phyloP scores from a whole-genome alignment of 2,888 invertebrate species.

The Agrenia bidenticulata region DNA sequence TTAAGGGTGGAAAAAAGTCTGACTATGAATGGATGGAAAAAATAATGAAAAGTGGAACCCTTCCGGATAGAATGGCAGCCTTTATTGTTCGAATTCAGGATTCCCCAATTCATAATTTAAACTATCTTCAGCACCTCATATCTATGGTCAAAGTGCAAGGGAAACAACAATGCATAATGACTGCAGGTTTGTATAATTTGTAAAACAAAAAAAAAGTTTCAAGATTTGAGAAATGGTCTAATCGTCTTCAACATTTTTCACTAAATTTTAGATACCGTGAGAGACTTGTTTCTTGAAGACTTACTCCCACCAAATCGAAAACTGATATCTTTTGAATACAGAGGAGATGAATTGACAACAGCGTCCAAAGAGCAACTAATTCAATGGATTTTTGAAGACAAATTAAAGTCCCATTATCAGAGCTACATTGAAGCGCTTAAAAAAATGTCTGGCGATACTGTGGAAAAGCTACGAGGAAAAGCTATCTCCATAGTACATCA shows the following conservation, averaged over 20 bases:
- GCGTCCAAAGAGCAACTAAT: slow-evolving; percentile 67
- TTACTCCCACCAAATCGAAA: slow-evolving; percentile 68
- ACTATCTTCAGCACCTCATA: slow-evolving; percentile 69
- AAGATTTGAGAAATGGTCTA: no score
- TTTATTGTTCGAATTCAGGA: slow-evolving; percentile 78
- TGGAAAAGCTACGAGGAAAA: slow-evolving; percentile 78
- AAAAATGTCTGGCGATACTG: slow-evolving; percentile 72
- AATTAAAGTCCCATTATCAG: slow-evolving; percentile 74
- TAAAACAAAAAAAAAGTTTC: no score
- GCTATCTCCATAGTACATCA: slow-evolving; percentile 74
- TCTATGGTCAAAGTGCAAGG: slow-evolving; percentile 69
- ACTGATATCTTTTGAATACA: slow-evolving; percentile 67
- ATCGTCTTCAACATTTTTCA: background rate
- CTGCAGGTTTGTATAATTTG: slow-evolving; percentile 53
- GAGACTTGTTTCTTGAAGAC: slow-evolving; percentile 74
- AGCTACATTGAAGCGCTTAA: slow-evolving; percentile 72
- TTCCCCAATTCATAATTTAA: slow-evolving; percentile 75
- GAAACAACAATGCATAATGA: slow-evolving; percentile 52
- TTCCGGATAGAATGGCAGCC: slow-evolving; percentile 82
- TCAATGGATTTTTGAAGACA: slow-evolving; percentile 86
- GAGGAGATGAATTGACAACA: slow-evolving; percentile 62
- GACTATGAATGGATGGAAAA: slow-evolving; percentile 77
- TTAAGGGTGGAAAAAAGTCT: slow-evolving; percentile 63
- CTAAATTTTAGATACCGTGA: slow-evolving; percentile 66
- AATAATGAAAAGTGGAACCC: slow-evolving; percentile 76